Percentiles rank a stretch among this genome's conserved stretches.
Conservation (phyloP, 2,888 invertebrate species). For the Cenopis cana region DNA sequence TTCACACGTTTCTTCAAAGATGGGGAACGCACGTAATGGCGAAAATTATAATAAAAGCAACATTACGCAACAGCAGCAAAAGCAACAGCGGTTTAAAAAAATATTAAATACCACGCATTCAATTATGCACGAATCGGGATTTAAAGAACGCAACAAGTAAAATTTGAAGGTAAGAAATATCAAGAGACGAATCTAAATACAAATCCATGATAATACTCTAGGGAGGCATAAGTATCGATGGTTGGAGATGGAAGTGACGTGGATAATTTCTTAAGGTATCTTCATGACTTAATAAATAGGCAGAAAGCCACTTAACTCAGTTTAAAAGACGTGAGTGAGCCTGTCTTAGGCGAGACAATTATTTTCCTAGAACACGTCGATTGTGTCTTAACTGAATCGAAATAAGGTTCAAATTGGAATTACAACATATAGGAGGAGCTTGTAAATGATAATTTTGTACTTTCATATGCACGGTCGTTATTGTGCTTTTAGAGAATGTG, state of each 20-base stretch:
- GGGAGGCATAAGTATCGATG: slow-evolving; percentile 43
- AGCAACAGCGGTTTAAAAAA: slow-evolving; percentile 33
- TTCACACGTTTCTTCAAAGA: slow-evolving; percentile 49
- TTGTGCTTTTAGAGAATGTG: slow-evolving; percentile 45
- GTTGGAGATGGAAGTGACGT: slow-evolving; percentile 40
- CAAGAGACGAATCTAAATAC: slow-evolving; percentile 28
- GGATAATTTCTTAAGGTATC: slow-evolving; percentile 45
- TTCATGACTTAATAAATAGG: slow-evolving; percentile 55
- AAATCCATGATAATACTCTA: slow-evolving; percentile 41
- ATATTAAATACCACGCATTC: slow-evolving; percentile 34
- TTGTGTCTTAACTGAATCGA: slow-evolving; percentile 2
- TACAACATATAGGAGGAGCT: neutral
- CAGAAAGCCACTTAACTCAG: slow-evolving; percentile 53
- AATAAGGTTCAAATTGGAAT: slow-evolving; percentile 24
- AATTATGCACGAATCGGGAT: slow-evolving; percentile 26
- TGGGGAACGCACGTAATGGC: slow-evolving; percentile 39
- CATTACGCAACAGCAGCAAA: too few relatives aligned
- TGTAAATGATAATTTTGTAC: slow-evolving; percentile 40
- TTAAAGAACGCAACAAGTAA: slow-evolving; percentile 3
- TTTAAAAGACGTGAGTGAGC: slow-evolving; percentile 50
- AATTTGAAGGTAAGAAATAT: slow-evolving; percentile 16
- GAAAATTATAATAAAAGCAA: slow-evolving; percentile 36
- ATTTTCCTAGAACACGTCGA: slow-evolving; percentile 8
- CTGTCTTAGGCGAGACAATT: slow-evolving; percentile 37
- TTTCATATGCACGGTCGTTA: slow-evolving; percentile 37